These are phyloP conservation scores for Sylvia borin DNA, from an alignment of 2,797 vertebrate genomes.

Conservation along the genomic window DNA sequence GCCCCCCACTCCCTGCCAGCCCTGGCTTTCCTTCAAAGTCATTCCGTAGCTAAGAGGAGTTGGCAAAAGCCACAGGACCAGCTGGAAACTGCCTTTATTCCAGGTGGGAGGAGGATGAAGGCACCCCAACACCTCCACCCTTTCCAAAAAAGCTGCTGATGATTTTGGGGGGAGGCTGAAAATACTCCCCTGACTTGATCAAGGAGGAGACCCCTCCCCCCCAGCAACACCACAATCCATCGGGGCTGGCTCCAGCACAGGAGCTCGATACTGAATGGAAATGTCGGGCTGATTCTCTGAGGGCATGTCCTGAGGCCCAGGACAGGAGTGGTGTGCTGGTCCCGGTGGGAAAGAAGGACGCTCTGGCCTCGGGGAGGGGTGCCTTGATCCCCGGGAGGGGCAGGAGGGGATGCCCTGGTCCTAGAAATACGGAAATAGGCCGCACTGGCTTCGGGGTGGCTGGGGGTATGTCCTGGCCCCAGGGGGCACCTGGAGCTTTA, in stretches of 20 bases:
- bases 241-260: neutral
- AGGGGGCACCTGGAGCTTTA: neutral
- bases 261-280: rapidly evolving
- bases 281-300: neutral
- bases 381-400: neutral
- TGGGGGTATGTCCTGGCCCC: neutral
- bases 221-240: neutral
- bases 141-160: rapidly evolving
- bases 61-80: slow-evolving; percentile 23
- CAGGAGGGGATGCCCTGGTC: neutral
- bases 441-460: rapidly evolving
- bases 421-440: neutral
- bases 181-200: neutral
- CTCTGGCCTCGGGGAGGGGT: neutral
- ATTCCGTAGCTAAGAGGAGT: neutral
- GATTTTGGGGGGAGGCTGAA: neutral
- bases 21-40: slow-evolving; percentile 46
- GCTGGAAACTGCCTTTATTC: slow-evolving; percentile 37
- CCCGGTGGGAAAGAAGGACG: neutral
- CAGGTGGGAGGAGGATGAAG: neutral
- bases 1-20: neutral
- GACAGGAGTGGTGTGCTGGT: neutral
- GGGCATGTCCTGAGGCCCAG: neutral
- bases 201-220: too few species aligned
- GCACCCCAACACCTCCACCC: neutral